Percentiles rank a stretch among this genome's conserved stretches.
Conservation (phyloP, 1,140 invertebrate genomes). For the Drosophila subpulchrella region DNA sequence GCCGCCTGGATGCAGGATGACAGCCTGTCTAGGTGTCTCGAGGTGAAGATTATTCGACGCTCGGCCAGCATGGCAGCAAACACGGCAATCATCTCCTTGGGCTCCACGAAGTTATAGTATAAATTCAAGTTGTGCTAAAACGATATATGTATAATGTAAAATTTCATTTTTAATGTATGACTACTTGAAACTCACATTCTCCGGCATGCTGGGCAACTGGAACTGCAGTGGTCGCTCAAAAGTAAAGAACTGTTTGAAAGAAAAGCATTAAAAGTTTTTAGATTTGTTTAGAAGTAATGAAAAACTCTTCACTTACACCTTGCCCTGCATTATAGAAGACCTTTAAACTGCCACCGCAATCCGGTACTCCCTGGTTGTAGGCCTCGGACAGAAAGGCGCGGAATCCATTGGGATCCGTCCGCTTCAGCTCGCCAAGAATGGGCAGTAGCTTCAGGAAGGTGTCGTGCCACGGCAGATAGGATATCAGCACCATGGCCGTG, state of each 20-base stretch:
- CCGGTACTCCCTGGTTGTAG: conserved; percentile 88
- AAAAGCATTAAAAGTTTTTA: not conserved
- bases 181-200: conserved; percentile 91
- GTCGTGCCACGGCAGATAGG: conserved; percentile 97
- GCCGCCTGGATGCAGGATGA: conserved; percentile 97
- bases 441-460: conserved; percentile 93
- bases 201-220: conserved; percentile 95
- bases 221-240: conserved; percentile 92
- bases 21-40: conserved; percentile 92
- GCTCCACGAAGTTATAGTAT: conserved; percentile 97
- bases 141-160: conserved; percentile 54
- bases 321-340: conserved; percentile 86
- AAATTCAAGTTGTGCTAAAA: conserved; percentile 96
- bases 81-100: conserved; percentile 96
- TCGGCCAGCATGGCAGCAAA: conserved; percentile 98
- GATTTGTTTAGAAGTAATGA: not conserved
- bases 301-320: conserved; percentile 84
- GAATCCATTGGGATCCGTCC: conserved; percentile 73
- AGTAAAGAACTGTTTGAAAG: conserved; percentile 88
- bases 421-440: conserved; percentile 65
- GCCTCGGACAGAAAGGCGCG: conserved; percentile 88
- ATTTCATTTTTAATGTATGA: not conserved
- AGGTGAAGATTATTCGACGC: conserved; percentile 95
- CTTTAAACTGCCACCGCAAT: conserved; percentile 85
- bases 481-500: conserved; percentile 91